A percentile compares a stretch with the other conserved stretches of the same genome.
phyloP scores from a whole-genome alignment of 2,113 vertebrate species.

The Triplophysa dalaica region DNA sequence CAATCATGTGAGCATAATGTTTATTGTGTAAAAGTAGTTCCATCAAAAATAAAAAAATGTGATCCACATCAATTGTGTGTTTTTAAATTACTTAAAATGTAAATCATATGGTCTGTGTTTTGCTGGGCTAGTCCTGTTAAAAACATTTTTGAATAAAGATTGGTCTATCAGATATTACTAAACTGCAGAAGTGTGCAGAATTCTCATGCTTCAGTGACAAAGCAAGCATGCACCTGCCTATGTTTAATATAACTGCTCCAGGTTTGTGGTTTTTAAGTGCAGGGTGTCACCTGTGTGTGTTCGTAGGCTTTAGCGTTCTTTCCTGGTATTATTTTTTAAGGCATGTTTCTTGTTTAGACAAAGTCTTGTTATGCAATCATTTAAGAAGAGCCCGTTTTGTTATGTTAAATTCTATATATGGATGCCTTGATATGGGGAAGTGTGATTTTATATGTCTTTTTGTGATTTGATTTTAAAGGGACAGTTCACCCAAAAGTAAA shows the following conservation, averaged over 20 bases:
- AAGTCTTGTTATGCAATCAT: background rate
- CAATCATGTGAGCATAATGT: too few species aligned
- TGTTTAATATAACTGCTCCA: background rate
- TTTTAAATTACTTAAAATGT: too few species aligned
- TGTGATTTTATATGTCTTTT: background rate
- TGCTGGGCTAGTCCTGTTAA: background rate
- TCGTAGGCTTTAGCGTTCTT: background rate
- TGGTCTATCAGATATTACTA: background rate
- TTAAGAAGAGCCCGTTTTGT: slow-evolving; percentile 14
- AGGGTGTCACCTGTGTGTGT: background rate
- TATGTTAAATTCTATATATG: slow-evolving; percentile 2
- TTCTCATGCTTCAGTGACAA: background rate
- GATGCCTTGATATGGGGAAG: background rate
- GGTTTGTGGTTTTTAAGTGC: background rate
- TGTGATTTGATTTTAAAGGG: background rate
- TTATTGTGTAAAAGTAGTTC: too few species aligned
- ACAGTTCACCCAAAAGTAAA: too few species aligned
- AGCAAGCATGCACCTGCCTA: background rate
- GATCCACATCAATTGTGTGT: too few species aligned
- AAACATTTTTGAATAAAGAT: background rate
- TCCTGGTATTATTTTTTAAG: slow-evolving; percentile 1
- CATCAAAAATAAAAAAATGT: too few species aligned
- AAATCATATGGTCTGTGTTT: background rate
- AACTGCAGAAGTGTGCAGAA: background rate
- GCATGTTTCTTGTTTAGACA: background rate